These are phyloP conservation scores for Eulithis prunata DNA, from an alignment of 2,888 invertebrate genomes.

Conservation along the genomic window DNA sequence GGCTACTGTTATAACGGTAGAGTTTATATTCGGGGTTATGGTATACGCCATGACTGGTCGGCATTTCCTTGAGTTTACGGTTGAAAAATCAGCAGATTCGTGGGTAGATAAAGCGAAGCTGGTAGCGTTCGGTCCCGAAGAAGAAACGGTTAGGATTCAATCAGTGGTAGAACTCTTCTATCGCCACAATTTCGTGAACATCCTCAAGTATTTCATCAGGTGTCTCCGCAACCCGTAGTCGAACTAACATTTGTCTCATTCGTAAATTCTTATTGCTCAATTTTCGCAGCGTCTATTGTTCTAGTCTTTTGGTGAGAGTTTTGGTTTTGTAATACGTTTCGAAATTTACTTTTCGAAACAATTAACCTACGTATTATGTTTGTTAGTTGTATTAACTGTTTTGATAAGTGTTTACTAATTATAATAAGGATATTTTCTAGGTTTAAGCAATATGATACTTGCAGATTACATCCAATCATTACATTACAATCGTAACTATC, in stretches of 20 bases:
- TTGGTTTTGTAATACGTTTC: background rate
- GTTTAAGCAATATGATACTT: background rate
- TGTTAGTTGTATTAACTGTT: background rate
- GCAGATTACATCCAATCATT: background rate
- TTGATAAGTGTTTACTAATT: background rate
- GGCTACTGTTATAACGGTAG: conserved; percentile 49
- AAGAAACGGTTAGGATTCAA: conserved; percentile 56
- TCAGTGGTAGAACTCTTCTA: conserved; percentile 59
- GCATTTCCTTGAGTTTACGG: conserved; percentile 55
- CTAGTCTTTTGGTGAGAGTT: conserved; percentile 15
- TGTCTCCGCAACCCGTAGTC: conserved; percentile 34
- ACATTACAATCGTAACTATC: background rate
- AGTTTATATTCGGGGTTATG: conserved; percentile 55
- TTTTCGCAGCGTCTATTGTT: conserved; percentile 20
- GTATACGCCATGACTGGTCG: conserved; percentile 61
- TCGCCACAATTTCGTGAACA: conserved; percentile 55
- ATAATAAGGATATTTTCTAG: background rate
- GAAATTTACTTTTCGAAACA: background rate
- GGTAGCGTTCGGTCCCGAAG: conserved; percentile 52
- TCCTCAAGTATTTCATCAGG: conserved; percentile 55
- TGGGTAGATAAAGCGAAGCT: conserved; percentile 56
- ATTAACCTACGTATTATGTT: background rate
- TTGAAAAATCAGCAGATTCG: conserved; percentile 51
- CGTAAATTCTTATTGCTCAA: background rate
- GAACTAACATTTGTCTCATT: background rate